phyloP scores from a whole-genome alignment of 2,888 invertebrate genomes.

The Conomelus anceps region DNA sequence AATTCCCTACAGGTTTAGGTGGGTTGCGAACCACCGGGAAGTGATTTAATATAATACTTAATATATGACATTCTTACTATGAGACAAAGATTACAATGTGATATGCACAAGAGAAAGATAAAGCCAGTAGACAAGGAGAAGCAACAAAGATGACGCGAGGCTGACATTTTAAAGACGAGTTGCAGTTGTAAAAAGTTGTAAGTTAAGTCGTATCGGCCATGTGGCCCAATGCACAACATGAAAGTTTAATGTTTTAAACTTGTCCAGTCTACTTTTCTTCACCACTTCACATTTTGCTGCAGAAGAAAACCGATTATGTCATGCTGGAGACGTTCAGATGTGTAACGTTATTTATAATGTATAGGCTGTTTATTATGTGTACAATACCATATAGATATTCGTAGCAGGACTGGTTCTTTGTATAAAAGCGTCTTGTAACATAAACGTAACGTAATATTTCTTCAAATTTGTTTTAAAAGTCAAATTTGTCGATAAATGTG shows the following conservation, averaged over 20 bases:
- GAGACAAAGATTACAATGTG: too few species aligned
- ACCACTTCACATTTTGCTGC: background rate
- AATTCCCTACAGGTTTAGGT: too few species aligned
- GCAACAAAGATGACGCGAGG: background rate
- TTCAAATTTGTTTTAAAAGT: background rate
- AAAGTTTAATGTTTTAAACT: background rate
- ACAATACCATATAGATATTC: background rate
- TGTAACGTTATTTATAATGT: background rate
- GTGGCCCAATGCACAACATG: background rate
- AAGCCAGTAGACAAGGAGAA: background rate
- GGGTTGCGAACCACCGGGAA: too few species aligned
- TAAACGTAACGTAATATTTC: background rate
- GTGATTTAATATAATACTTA: too few species aligned
- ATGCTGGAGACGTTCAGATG: background rate
- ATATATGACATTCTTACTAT: too few species aligned
- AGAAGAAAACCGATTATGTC: background rate
- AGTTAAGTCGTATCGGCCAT: background rate
- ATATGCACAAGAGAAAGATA: too few species aligned
- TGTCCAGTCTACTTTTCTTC: background rate
- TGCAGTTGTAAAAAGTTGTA: background rate
- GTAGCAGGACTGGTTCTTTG: too few species aligned
- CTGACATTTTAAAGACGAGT: background rate
- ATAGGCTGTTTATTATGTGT: too few species aligned
- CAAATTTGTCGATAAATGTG: background rate
- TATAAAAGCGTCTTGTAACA: background rate